Percentiles rank a stretch among this genome's conserved stretches.
Conservation (phyloP, 2,888 invertebrate genomes). For the Sesamia inferens region DNA sequence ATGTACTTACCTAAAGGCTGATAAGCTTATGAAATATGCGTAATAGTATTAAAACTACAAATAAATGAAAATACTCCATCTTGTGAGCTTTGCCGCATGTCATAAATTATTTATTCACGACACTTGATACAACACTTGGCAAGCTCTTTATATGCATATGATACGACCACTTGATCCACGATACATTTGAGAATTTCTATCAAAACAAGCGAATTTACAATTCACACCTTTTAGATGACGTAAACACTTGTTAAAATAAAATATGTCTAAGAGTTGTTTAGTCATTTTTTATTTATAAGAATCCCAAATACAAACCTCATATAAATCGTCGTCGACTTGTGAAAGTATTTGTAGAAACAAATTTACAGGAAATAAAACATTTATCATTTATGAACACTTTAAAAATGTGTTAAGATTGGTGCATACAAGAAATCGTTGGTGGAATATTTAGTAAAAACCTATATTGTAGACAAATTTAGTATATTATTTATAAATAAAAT, state of each 20-base stretch:
- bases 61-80: slow-evolving; percentile 14
- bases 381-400: neutral
- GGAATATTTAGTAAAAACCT: neutral
- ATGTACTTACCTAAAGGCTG: too few relatives aligned
- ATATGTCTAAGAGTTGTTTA: neutral
- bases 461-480: too few relatives aligned
- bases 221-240: neutral
- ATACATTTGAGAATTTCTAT: neutral
- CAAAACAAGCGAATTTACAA: neutral
- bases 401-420: neutral
- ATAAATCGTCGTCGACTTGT: too few relatives aligned
- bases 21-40: slow-evolving; percentile 12
- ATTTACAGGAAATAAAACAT: too few relatives aligned
- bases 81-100: slow-evolving; percentile 26
- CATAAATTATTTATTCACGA: slow-evolving; percentile 31
- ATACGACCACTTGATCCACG: slow-evolving; percentile 24
- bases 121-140: slow-evolving; percentile 25
- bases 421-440: neutral
- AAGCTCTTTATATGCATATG: slow-evolving; percentile 23
- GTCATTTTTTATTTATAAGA: neutral
- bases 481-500: too few relatives aligned
- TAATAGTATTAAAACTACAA: slow-evolving; percentile 24
- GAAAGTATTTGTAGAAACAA: too few relatives aligned
- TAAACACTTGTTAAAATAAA: neutral
- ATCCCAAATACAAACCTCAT: neutral